These are phyloP conservation scores for Pelvicachromis taeniatus DNA, from an alignment of 2,113 vertebrate genomes.

Conservation along the genomic window DNA sequence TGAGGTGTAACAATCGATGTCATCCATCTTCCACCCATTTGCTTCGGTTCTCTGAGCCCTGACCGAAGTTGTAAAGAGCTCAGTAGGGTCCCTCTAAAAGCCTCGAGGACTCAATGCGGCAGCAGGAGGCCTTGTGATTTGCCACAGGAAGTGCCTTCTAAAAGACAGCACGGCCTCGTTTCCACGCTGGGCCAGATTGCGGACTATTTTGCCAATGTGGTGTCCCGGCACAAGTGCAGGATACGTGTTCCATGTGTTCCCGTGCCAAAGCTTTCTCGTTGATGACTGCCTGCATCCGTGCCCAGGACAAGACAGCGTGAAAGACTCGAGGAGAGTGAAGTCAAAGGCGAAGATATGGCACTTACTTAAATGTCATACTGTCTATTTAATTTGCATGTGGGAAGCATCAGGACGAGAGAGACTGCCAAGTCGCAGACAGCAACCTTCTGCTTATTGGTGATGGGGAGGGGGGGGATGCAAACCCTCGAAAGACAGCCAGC, in stretches of 20 bases:
- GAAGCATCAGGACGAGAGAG: constrained; percentile 2
- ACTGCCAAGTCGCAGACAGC: constrained; percentile 18
- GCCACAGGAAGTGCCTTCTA: not conserved
- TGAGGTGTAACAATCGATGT: not conserved
- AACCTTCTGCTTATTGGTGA: not conserved
- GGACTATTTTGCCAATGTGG: not conserved
- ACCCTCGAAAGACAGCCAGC: not conserved
- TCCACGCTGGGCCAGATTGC: constrained; percentile 14
- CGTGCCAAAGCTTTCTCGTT: constrained; percentile 5
- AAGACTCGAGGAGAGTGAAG: not conserved
- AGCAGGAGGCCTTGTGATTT: constrained; percentile 20
- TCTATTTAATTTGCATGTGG: constrained; percentile 55
- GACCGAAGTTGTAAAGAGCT: not conserved
- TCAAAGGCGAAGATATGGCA: constrained; percentile 23
- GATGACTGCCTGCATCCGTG: constrained; percentile 28
- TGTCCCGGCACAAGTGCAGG: constrained; percentile 2
- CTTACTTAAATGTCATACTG: constrained; percentile 44
- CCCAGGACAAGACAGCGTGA: constrained; percentile 27
- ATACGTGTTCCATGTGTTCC: not conserved
- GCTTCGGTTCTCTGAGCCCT: not conserved
- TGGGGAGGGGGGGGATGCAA: not conserved
- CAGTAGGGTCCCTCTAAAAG: constrained; percentile 14
- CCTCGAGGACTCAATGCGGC: not conserved
- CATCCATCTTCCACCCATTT: not conserved
- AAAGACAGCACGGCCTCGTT: not conserved